Conservation (phyloP, 1,140 invertebrate species). For the Rhysida immarginata region DNA sequence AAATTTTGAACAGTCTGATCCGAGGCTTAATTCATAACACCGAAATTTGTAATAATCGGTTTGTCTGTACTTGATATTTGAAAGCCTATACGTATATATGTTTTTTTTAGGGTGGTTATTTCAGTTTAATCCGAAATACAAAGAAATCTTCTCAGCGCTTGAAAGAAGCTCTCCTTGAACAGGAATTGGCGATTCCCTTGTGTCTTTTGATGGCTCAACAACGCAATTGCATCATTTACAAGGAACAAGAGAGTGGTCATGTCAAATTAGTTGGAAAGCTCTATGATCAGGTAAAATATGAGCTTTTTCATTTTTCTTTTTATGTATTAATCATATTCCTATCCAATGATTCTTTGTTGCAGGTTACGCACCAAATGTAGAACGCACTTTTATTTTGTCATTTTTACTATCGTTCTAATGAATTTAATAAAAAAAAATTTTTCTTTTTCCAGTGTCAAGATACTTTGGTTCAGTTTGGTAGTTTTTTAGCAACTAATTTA, state of each 20-base stretch:
- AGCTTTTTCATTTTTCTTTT: too few species aligned
- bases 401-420: too few species aligned
- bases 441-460: conserved; percentile 77
- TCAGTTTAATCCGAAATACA: conserved; percentile 89
- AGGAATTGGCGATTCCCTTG: conserved; percentile 80
- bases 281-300: conserved; percentile 33
- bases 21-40: too few species aligned
- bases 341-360: too few species aligned
- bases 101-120: conserved; percentile 65
- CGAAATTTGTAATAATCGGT: neutral
- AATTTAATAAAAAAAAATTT: too few species aligned
- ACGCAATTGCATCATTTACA: conserved; percentile 79
- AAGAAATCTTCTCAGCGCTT: conserved; percentile 89
- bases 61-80: conserved; percentile 10
- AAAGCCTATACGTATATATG: conserved; percentile 1
- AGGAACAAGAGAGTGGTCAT: conserved; percentile 71
- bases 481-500: conserved; percentile 81
- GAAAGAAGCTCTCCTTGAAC: conserved; percentile 83
- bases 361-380: too few species aligned
- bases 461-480: conserved; percentile 92
- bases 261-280: conserved; percentile 69
- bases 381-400: too few species aligned
- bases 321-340: too few species aligned
- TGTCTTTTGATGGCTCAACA: conserved; percentile 95
- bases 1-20: too few species aligned